Evolutionary conservation across 2,888 invertebrate genomes (phyloP).

Genomic region (Cybosia mesomella): DNA sequence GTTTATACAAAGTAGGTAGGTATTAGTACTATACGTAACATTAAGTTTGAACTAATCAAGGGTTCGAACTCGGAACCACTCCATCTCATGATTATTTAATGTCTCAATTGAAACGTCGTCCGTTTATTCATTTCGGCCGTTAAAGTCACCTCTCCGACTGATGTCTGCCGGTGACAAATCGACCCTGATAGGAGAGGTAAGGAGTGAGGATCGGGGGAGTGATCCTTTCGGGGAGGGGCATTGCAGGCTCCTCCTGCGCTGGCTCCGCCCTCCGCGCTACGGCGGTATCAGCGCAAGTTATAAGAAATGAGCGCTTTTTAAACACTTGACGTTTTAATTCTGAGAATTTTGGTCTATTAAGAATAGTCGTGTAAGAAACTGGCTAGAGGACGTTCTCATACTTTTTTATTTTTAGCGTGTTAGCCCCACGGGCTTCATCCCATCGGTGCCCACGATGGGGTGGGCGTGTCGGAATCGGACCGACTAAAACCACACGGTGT

Average conservation of each 20-base stretch:
- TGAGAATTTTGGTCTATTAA: not conserved
- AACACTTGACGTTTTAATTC: not conserved
- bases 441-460: no score
- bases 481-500: no score
- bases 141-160: not conserved
- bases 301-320: constrained; percentile 26
- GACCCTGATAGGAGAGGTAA: constrained; percentile 9
- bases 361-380: no score
- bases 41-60: not conserved
- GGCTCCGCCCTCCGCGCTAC: constrained; percentile 59
- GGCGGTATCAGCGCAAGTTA: constrained; percentile 43
- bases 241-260: constrained; percentile 59
- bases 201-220: constrained; percentile 20
- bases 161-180: not conserved
- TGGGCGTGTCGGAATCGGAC: no score
- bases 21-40: no score
- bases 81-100: not conserved
- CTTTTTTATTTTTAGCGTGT: no score
- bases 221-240: constrained; percentile 48
- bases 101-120: constrained; percentile 3
- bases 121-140: not conserved
- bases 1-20: no score
- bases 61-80: not conserved
- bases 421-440: no score
- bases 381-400: no score